phyloP scores from a whole-genome alignment of 2,888 invertebrate genomes.

The Lithophane ornitopus region DNA sequence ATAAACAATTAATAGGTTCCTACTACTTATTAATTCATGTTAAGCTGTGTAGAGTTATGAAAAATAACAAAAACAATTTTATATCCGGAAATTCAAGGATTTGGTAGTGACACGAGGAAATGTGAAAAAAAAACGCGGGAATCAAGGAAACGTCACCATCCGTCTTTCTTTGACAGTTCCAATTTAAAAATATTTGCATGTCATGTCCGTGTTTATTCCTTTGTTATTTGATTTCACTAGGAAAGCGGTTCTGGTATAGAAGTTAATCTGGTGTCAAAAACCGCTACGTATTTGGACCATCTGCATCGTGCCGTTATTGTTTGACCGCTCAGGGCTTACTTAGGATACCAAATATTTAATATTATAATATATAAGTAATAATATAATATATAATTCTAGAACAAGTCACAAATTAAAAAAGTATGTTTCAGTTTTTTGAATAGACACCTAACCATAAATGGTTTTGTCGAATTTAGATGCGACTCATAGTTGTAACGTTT shows the following conservation, averaged over 20 bases:
- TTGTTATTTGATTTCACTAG: background rate
- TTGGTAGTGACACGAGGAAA: slow-evolving; percentile 35
- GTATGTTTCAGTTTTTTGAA: background rate
- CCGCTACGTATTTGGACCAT: background rate
- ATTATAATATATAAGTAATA: too few relatives aligned
- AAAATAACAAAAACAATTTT: background rate
- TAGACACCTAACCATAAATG: too few relatives aligned
- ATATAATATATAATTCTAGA: too few relatives aligned
- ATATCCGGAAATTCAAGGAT: background rate
- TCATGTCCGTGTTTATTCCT: background rate
- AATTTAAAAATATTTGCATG: slow-evolving; percentile 28
- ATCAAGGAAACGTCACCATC: slow-evolving; percentile 32
- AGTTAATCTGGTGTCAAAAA: background rate
- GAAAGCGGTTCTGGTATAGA: background rate
- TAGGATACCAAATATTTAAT: background rate
- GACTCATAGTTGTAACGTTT: background rate
- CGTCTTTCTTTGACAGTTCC: slow-evolving; percentile 39
- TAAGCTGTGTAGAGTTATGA: background rate
- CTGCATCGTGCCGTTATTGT: too few relatives aligned
- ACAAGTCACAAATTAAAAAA: background rate
- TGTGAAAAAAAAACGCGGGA: background rate
- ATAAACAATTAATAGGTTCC: too few relatives aligned
- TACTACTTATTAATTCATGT: background rate
- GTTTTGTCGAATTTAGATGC: background rate
- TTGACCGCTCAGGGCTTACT: background rate